These are phyloP conservation scores for Coendou prehensilis DNA, from an alignment of 2,797 vertebrate species.

Conservation along the genomic window DNA sequence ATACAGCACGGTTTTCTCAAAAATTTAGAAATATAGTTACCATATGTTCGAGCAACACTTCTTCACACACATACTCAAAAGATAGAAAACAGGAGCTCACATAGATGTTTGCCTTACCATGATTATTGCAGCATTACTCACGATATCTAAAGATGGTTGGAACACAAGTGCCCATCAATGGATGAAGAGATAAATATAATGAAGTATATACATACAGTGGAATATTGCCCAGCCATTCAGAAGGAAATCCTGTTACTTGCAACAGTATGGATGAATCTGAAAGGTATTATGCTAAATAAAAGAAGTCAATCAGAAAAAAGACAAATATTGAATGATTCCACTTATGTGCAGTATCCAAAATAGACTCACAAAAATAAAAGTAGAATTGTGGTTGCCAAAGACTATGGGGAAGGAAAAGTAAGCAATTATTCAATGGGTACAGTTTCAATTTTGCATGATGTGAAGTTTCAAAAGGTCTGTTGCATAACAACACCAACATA, in stretches of 20 bases:
- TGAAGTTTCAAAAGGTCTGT: background rate
- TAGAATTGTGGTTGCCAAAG: background rate
- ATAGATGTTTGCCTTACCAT: background rate
- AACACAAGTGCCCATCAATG: background rate
- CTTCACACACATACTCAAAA: background rate
- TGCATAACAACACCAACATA: background rate
- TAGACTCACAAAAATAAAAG: background rate
- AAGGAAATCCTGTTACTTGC: background rate
- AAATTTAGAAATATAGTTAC: background rate
- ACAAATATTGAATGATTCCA: background rate
- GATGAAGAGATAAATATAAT: background rate
- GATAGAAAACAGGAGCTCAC: background rate
- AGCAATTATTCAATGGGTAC: background rate
- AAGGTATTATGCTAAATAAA: too few species aligned
- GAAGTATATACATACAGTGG: background rate
- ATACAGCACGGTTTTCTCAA: background rate
- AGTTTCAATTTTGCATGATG: background rate
- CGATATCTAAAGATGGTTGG: background rate
- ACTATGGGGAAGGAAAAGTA: background rate
- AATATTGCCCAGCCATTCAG: background rate
- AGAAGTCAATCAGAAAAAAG: background rate
- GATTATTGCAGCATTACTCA: background rate
- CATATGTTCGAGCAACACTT: background rate
- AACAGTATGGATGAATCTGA: background rate
- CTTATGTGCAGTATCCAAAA: background rate